phyloP scores from a whole-genome alignment of 2,113 vertebrate species.

The Phasianus colchicus region DNA sequence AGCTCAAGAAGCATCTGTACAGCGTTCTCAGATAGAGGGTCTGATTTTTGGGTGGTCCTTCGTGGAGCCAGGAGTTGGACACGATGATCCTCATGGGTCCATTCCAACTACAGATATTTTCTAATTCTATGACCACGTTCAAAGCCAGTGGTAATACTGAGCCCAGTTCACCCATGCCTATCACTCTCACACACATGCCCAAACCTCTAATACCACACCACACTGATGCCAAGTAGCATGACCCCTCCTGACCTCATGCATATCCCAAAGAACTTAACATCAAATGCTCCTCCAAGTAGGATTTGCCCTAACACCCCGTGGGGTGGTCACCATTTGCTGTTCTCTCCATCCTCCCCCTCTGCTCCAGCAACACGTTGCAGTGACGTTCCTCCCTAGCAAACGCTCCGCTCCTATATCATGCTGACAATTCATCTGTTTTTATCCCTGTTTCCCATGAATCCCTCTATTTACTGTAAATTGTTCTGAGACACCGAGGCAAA shows the following conservation, averaged over 20 bases:
- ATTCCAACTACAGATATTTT: no score
- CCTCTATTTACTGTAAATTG: slow-evolving; percentile 4
- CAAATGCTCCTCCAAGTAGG: background rate
- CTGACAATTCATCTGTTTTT: background rate
- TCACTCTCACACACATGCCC: background rate
- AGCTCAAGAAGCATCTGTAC: no score
- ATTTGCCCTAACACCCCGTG: background rate
- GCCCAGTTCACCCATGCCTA: background rate
- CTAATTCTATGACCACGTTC: background rate
- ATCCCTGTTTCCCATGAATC: background rate
- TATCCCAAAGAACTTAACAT: background rate
- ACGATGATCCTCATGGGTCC: no score
- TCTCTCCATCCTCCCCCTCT: background rate
- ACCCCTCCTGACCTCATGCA: fast-evolving
- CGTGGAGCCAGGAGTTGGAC: no score
- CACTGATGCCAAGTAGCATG: background rate
- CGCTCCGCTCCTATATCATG: background rate
- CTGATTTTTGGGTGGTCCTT: no score
- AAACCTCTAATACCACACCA: fast-evolving
- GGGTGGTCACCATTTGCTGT: background rate
- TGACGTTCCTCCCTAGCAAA: background rate
- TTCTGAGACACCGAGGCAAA: background rate
- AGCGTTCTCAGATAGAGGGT: no score
- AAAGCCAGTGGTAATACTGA: background rate
- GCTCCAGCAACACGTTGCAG: background rate